These are phyloP conservation scores for Odontomachus brunneus DNA, from an alignment of 1,140 invertebrate genomes.

Conservation along the genomic window DNA sequence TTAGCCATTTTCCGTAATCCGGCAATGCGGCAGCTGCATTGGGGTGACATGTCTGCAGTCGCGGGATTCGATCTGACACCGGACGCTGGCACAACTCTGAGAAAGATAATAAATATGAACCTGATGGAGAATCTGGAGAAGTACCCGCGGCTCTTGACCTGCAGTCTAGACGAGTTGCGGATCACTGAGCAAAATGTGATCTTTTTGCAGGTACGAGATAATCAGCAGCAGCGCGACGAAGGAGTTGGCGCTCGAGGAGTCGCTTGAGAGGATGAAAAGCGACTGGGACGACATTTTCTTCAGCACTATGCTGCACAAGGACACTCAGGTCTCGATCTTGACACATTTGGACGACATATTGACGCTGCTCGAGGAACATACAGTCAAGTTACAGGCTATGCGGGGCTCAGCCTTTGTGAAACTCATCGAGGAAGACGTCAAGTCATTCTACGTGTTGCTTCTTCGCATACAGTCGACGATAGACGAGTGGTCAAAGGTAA, in stretches of 20 bases:
- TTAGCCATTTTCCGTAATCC: slow-evolving; percentile 89
- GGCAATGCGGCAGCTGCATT: slow-evolving; percentile 88
- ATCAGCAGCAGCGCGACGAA: slow-evolving; percentile 90
- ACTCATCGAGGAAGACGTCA: slow-evolving; percentile 87
- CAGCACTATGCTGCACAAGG: slow-evolving; percentile 81
- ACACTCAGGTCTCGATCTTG: slow-evolving; percentile 85
- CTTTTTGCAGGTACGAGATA: slow-evolving; percentile 85
- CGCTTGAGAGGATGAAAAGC: slow-evolving; percentile 87
- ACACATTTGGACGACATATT: slow-evolving; percentile 87
- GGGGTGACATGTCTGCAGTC: slow-evolving; percentile 90
- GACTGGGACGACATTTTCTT: slow-evolving; percentile 88
- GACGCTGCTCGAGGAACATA: slow-evolving; percentile 88
- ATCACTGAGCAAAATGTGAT: slow-evolving; percentile 13
- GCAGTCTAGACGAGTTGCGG: not conserved
- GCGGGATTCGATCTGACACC: slow-evolving; percentile 88
- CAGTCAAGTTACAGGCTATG: slow-evolving; percentile 89
- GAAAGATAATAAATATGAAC: slow-evolving; percentile 87
- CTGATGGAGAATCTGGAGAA: slow-evolving; percentile 88
- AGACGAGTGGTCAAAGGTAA: slow-evolving; percentile 88
- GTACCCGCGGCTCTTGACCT: slow-evolving; percentile 81
- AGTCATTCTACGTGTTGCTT: slow-evolving; percentile 89
- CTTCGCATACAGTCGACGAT: slow-evolving; percentile 86
- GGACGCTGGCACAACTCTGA: slow-evolving; percentile 87
- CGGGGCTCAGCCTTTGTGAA: slow-evolving; percentile 89
- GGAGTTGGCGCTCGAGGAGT: slow-evolving; percentile 87